Evolutionary conservation across 2,113 vertebrate genomes (phyloP), one percentile per base, ranked within the genome.

Genomic region (Onychostruthus taczanowskii): DNA sequence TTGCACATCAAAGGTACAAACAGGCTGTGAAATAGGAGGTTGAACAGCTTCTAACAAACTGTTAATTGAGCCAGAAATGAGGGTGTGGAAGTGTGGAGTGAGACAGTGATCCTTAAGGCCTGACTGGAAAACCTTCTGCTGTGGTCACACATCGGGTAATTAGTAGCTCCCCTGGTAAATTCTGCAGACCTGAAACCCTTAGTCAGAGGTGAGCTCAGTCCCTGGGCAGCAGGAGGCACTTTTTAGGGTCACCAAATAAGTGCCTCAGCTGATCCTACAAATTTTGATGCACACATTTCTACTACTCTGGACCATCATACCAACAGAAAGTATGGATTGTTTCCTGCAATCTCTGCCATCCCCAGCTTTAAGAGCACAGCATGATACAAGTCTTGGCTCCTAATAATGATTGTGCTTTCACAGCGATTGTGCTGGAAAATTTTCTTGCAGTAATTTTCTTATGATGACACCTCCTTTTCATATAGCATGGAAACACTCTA

Each of bases 11-110:
- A 76, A 85, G 10, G 22, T 31, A 69, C 7, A 61, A 39, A 33
- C 5, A 4, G 0, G 1, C 13, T 19, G 33, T 43, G 21, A 50
- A 53, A 33, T 0, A 44, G 18, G 21, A 77, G 33, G 23, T 70
- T 70, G 43, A 80, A 63, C 18, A 47, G 31, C 68, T 92, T 53
- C 11, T 41, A 59, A 59, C 5, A 50, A 58, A n/a, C 11, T 77
- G 16, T 47, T 76, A 13, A 66, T 90, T 90, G 31, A 64, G 6
- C 7, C 77, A 37, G 21, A 88, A 92, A 62, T 26, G 15, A 41
- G 44, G 4, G 3, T 22, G 18, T 46, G 24, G 27, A 58, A 66
- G 9, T 49, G 31, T 47, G 39, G 16, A 55, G 12, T 20, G 30
- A 80, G 28, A 5, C 55, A 72, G 4, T 22, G 49, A 52, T 61